These are phyloP conservation scores for Poecilia wingei DNA, from an alignment of 2,797 vertebrate species.

Conservation along the genomic window DNA sequence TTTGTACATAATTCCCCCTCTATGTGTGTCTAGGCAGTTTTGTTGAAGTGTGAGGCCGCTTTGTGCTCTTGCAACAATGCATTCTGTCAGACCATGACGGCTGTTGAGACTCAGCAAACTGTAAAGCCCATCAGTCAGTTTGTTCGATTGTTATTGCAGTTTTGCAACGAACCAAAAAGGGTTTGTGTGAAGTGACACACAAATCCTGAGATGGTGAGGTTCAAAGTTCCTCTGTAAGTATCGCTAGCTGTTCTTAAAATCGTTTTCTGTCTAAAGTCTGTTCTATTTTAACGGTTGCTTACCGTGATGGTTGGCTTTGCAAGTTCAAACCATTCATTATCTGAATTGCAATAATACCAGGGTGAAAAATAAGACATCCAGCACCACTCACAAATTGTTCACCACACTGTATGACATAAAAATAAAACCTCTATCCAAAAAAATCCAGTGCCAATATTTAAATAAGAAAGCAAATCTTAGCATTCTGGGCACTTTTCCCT, in stretches of 20 bases:
- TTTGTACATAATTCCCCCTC: background rate
- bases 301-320: background rate
- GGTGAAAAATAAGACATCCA: background rate
- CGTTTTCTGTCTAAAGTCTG: background rate
- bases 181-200: background rate
- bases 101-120: conserved; percentile 16
- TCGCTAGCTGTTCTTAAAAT: background rate
- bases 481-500: background rate
- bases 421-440: background rate
- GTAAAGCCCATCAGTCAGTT: conserved; percentile 5
- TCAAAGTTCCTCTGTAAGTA: background rate
- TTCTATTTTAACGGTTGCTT: background rate
- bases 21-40: background rate
- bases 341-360: background rate
- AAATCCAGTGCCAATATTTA: background rate
- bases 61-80: conserved; percentile 9
- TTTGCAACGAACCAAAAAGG: background rate
- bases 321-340: background rate
- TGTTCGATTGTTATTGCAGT: conserved; percentile 9
- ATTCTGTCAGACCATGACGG: background rate
- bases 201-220: background rate
- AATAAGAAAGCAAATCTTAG: background rate
- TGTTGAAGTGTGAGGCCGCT: background rate
- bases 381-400: background rate
- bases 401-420: background rate